Evolutionary conservation across 2,888 invertebrate species (phyloP).

Genomic region (Antheraea yamamai): DNA sequence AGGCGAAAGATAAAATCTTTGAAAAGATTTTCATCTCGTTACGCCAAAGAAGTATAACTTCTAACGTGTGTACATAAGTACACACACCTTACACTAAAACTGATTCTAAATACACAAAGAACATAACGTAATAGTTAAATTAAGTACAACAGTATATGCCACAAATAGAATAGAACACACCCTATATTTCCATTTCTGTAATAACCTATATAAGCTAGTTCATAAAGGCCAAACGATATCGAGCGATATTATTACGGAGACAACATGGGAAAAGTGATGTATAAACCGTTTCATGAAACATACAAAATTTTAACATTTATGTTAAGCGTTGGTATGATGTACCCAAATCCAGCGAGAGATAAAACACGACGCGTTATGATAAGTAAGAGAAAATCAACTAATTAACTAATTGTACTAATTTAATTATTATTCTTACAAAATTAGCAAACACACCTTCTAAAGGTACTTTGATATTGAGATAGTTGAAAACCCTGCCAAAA

Average conservation of each 20-base stretch:
- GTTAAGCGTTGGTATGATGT: constrained; percentile 47
- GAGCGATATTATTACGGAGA: not conserved
- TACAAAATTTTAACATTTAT: constrained; percentile 50
- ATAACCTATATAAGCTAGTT: too few species aligned
- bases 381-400: constrained; percentile 40
- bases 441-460: too few species aligned
- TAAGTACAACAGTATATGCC: not conserved
- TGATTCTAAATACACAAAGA: too few species aligned
- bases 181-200: not conserved
- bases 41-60: too few species aligned
- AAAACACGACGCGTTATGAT: constrained; percentile 38
- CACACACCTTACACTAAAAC: too few species aligned
- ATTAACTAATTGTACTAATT: not conserved
- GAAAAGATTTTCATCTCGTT: too few species aligned
- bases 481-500: too few species aligned
- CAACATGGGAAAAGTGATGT: constrained; percentile 26
- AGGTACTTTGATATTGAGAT: too few species aligned
- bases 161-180: not conserved
- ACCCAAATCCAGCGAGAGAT: constrained; percentile 50
- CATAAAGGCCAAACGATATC: not conserved
- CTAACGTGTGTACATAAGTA: too few species aligned
- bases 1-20: too few species aligned
- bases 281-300: constrained; percentile 51
- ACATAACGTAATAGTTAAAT: too few species aligned
- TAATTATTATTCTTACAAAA: not conserved